Evolutionary conservation across 2,113 vertebrate species (phyloP).

Genomic region (Vicugna pacos): DNA sequence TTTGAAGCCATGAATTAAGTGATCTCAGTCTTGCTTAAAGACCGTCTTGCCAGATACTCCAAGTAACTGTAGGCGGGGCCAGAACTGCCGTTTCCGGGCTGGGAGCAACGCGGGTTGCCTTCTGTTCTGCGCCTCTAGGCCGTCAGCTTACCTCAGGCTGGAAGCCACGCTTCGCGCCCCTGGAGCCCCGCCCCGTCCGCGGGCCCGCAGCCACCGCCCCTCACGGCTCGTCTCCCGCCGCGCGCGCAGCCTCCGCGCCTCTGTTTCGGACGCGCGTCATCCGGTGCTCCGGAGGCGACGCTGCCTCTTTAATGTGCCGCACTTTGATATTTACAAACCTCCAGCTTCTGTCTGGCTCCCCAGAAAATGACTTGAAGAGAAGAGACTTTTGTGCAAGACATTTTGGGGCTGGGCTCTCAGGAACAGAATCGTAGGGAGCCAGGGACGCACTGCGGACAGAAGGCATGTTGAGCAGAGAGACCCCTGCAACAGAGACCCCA

Average conservation of each 20-base stretch:
- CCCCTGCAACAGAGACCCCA: no score
- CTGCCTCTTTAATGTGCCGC: neutral
- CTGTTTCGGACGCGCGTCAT: neutral
- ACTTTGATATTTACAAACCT: neutral
- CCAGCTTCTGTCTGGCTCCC: neutral
- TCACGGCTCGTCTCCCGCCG: fast-evolving
- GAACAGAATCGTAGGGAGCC: neutral
- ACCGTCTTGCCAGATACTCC: neutral
- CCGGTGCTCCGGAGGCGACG: neutral
- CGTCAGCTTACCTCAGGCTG: neutral
- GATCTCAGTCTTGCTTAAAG: neutral
- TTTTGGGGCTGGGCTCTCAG: fast-evolving
- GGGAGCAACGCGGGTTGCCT: fast-evolving
- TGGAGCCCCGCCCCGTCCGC: fast-evolving
- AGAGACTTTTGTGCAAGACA: neutral
- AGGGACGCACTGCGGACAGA: neutral
- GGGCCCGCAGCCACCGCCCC: no score
- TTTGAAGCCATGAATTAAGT: neutral
- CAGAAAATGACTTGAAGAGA: neutral
- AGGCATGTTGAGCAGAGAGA: neutral
- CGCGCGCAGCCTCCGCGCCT: neutral
- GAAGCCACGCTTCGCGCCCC: fast-evolving
- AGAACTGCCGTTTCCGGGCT: neutral
- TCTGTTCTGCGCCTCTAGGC: neutral
- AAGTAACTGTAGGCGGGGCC: neutral